Conservation (phyloP, 1,140 invertebrate genomes). For the Pantala flavescens region DNA sequence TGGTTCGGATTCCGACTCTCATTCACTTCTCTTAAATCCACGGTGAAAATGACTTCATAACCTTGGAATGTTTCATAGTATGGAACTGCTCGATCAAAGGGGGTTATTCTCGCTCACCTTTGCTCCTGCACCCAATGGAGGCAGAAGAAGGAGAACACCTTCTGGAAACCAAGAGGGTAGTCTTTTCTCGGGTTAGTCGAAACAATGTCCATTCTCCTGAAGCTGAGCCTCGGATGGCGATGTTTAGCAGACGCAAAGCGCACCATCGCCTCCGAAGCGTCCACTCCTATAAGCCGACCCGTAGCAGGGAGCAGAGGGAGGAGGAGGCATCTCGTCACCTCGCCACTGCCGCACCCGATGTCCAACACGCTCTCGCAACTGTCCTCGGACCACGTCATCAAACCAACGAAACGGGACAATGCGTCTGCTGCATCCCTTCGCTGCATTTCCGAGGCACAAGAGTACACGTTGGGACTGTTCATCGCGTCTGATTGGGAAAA, state of each 20-base stretch:
- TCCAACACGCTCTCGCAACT: slow-evolving; percentile 52
- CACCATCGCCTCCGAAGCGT: slow-evolving; percentile 33
- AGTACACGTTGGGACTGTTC: slow-evolving; percentile 52
- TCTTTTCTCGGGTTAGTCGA: slow-evolving; percentile 33
- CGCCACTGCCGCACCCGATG: slow-evolving; percentile 67
- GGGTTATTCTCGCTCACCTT: slow-evolving; percentile 49
- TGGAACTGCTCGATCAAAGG: too few relatives aligned
- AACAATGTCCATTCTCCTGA: slow-evolving; percentile 54
- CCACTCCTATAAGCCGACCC: slow-evolving; percentile 27
- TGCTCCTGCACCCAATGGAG: slow-evolving; percentile 71
- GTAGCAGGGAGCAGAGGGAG: slow-evolving; percentile 45
- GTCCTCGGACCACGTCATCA: slow-evolving; percentile 45
- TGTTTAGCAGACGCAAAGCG: slow-evolving; percentile 29
- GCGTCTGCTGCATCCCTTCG: slow-evolving; percentile 52
- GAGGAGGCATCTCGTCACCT: slow-evolving; percentile 57
- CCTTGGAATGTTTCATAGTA: too few relatives aligned
- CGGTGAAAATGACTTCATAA: too few relatives aligned
- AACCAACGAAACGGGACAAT: slow-evolving; percentile 49
- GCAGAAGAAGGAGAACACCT: slow-evolving; percentile 69
- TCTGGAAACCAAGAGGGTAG: slow-evolving; percentile 42
- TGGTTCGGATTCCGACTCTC: too few relatives aligned
- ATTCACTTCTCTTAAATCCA: too few relatives aligned
- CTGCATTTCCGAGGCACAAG: slow-evolving; percentile 51
- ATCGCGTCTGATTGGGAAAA: slow-evolving; percentile 36
- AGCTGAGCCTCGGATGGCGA: slow-evolving; percentile 34